phyloP scores from a whole-genome alignment of 1,140 invertebrate genomes.

The Drosophila saltans region DNA sequence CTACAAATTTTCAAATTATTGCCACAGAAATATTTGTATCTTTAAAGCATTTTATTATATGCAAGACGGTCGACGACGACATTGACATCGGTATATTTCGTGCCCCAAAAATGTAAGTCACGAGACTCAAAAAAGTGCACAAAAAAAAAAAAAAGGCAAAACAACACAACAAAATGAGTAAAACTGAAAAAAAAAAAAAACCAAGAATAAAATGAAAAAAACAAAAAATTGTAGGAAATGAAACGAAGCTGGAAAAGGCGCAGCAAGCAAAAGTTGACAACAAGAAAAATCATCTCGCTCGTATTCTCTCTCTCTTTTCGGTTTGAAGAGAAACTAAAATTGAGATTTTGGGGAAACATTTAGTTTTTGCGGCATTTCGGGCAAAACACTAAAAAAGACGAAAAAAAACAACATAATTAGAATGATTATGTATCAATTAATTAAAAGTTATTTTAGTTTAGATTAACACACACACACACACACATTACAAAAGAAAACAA shows the following conservation, averaged over 20 bases:
- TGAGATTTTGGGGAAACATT: constrained; percentile 1
- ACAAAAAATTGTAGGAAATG: constrained; percentile 36
- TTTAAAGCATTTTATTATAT: constrained; percentile 27
- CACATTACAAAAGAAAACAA: too few species aligned
- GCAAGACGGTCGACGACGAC: constrained; percentile 26
- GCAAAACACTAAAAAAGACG: background rate
- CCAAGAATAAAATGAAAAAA: background rate
- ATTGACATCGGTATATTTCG: constrained; percentile 64
- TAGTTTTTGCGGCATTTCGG: background rate
- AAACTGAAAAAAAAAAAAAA: constrained; percentile 16
- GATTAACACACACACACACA: constrained; percentile 24
- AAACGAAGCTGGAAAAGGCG: constrained; percentile 38
- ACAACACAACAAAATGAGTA: constrained; percentile 3
- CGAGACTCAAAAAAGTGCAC: constrained; percentile 27
- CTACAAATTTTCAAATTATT: constrained; percentile 18
- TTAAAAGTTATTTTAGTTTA: constrained; percentile 70
- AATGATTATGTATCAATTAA: constrained; percentile 71
- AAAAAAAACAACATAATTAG: constrained; percentile 47
- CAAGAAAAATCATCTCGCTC: constrained; percentile 5
- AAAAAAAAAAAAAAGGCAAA: constrained; percentile 15
- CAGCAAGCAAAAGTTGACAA: constrained; percentile 26
- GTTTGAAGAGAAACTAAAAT: constrained; percentile 1
- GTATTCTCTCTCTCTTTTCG: background rate
- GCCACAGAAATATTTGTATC: constrained; percentile 14
- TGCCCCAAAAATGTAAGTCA: constrained; percentile 61